A percentile compares a stretch with the other conserved stretches of the same genome.
phyloP scores from a whole-genome alignment of 2,797 vertebrate species.

The Microcaecilia unicolor region DNA sequence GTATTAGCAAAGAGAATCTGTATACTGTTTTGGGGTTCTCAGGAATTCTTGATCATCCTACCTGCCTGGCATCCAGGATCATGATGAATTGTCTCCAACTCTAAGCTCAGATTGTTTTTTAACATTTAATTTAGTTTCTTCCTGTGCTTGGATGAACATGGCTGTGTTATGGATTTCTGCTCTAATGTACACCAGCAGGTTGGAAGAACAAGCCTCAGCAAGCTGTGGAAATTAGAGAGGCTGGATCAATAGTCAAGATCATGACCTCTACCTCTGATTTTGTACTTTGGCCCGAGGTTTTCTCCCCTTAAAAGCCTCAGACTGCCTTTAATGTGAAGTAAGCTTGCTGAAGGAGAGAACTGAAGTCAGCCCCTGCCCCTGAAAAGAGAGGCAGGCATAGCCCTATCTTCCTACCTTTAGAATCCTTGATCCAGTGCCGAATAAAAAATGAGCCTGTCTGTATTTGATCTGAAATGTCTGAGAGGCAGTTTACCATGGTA shows the following conservation, averaged over 20 bases:
- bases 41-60: conserved; percentile 66
- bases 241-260: conserved; percentile 96
- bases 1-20: conserved; percentile 59
- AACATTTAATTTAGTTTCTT: conserved; percentile 99
- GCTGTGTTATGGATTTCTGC: conserved; percentile 95
- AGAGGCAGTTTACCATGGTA: conserved; percentile 14
- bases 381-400: conserved; percentile 1
- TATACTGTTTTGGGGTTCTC: conserved; percentile 58
- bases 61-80: conserved; percentile 77
- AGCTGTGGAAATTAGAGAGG: conserved; percentile 93
- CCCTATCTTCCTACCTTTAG: conserved; percentile 22
- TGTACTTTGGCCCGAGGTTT: conserved; percentile 58
- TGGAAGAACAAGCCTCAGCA: conserved; percentile 75
- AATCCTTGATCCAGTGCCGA: conserved; percentile 15
- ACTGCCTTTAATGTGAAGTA: conserved; percentile 45
- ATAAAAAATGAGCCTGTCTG: conserved; percentile 16
- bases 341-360: too few species aligned
- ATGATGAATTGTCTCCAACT: conserved; percentile 97
- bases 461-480: conserved; percentile 21
- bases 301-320: conserved; percentile 51
- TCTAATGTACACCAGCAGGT: conserved; percentile 96
- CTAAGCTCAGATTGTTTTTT: conserved; percentile 96
- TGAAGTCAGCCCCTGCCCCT: too few species aligned
- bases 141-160: conserved; percentile 98
- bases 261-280: conserved; percentile 63